phyloP scores from a whole-genome alignment of 2,113 vertebrate species.

The Callopanchax toddi region DNA sequence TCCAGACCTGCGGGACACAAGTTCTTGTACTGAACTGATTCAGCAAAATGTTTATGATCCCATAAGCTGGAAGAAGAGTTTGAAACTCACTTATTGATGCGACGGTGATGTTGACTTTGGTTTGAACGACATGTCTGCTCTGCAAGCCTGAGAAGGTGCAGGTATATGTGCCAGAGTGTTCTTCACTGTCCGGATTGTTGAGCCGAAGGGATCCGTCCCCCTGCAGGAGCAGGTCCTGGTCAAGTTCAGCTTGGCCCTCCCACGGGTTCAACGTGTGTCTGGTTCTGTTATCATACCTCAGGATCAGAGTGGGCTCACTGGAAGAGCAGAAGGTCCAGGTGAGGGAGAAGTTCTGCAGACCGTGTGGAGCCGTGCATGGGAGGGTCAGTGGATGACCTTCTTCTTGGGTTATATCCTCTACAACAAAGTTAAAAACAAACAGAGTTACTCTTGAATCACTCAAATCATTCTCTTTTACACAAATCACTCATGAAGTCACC shows the following conservation, averaged over 20 bases:
- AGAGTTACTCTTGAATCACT: neutral
- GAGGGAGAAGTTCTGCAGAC: slow-evolving; percentile 75
- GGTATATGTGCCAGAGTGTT: slow-evolving; percentile 71
- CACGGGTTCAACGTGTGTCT: slow-evolving; percentile 62
- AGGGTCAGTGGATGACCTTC: slow-evolving; percentile 68
- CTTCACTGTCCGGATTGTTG: slow-evolving; percentile 48
- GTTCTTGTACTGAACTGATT: neutral
- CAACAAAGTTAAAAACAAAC: slow-evolving; percentile 21
- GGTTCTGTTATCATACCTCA: slow-evolving; percentile 73
- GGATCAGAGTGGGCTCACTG: slow-evolving; percentile 58
- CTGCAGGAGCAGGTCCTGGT: slow-evolving; percentile 59
- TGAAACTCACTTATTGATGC: slow-evolving; percentile 63
- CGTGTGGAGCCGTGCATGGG: slow-evolving; percentile 68
- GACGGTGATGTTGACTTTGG: slow-evolving; percentile 71
- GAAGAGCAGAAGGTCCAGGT: slow-evolving; percentile 73
- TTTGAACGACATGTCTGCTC: slow-evolving; percentile 66
- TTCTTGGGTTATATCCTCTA: slow-evolving; percentile 64
- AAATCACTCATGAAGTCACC: slow-evolving; percentile 47
- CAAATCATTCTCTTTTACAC: neutral
- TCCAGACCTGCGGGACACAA: slow-evolving; percentile 59
- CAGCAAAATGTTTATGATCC: neutral
- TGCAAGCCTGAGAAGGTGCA: slow-evolving; percentile 72
- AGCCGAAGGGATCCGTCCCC: slow-evolving; percentile 77
- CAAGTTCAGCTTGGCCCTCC: slow-evolving; percentile 68
- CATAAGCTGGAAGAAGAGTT: neutral